Evolutionary conservation across 2,888 invertebrate species (phyloP), one percentile per base, ranked within the genome.

Genomic region (Ommatoiulus sabulosus): DNA sequence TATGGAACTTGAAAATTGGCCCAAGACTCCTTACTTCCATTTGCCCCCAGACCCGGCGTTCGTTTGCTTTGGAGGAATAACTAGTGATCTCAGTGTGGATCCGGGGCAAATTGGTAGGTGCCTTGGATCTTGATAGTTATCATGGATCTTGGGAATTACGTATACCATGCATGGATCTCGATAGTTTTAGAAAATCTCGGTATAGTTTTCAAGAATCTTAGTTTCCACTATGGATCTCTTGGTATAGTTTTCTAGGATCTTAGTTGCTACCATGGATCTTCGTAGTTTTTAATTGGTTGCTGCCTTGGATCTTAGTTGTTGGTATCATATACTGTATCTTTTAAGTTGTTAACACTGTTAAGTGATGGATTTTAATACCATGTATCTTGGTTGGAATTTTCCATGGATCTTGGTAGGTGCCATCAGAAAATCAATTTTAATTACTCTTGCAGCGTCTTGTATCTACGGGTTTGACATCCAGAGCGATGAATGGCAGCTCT

Each of bases 41-140:
- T 8, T 43, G 4, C 85, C 85, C 6, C 17, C 44, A 2, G 44
- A 44, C 17, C 44, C 85, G 10, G 85, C 85, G 17, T 35, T 85
- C 43, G 10, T 85, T 6, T 85, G 85, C 85, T 85, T 85, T 17
- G 85, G 85, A 85, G 85, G 85, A 85, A n/a, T 85, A 4, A 85
- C 85, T n/a, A 85, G 43, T 85, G 85, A 85, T 63, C 4, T 20
- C 3, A 8, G 20, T 20, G 63, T 6, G 8, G 63, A 63, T 7
- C 17, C 8, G 63, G 63, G 20, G 5, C 63, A 63, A 63, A 20
- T 63, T 63, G 63, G 63, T 63, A 63, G 20, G 63, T 63, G 63
- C 20, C 17, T 5, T 57, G 5, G 46, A 46, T 46, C 46, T 46
- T 46, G 46, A 46, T 46, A 46, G 46, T 12, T 46, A 10, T 46